Conservation (phyloP, 2,797 vertebrate species). For the Knipowitschia caucasica region DNA sequence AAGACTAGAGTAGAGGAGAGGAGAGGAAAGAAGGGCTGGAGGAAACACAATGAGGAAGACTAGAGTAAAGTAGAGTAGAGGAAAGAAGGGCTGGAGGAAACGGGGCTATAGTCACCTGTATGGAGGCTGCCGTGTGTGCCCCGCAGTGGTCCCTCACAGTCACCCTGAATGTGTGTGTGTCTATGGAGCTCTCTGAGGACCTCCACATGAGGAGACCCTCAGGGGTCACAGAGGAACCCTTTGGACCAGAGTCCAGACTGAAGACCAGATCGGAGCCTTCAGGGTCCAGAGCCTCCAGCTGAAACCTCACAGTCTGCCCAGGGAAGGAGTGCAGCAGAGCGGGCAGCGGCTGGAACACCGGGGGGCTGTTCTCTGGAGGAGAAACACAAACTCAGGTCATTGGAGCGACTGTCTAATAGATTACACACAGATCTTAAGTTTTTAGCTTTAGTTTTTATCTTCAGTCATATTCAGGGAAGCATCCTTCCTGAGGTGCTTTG, state of each 20-base stretch:
- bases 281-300: conserved; percentile 82
- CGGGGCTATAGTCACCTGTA: conserved; percentile 81
- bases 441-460: no score
- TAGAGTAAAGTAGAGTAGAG: no score
- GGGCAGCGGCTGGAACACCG: conserved; percentile 71
- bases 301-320: conserved; percentile 84
- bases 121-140: conserved; percentile 66
- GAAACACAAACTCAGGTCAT: conserved; percentile 4
- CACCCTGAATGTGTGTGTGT: conserved; percentile 70
- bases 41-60: no score
- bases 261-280: conserved; percentile 83
- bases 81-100: no score
- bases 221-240: conserved; percentile 78
- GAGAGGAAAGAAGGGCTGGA: no score
- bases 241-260: conserved; percentile 77
- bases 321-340: conserved; percentile 76
- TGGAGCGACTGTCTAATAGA: no score
- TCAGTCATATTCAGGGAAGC: no score
- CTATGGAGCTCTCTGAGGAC: conserved; percentile 46
- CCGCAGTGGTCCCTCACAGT: conserved; percentile 79
- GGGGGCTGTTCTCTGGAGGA: conserved; percentile 80
- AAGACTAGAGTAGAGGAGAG: no score
- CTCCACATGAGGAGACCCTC: conserved; percentile 85
- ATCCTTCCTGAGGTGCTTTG: no score
- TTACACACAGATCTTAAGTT: no score